Evolutionary conservation across 1,140 invertebrate genomes (phyloP), one percentile per base, ranked within the genome.

Genomic region (Cydia pomonella): DNA sequence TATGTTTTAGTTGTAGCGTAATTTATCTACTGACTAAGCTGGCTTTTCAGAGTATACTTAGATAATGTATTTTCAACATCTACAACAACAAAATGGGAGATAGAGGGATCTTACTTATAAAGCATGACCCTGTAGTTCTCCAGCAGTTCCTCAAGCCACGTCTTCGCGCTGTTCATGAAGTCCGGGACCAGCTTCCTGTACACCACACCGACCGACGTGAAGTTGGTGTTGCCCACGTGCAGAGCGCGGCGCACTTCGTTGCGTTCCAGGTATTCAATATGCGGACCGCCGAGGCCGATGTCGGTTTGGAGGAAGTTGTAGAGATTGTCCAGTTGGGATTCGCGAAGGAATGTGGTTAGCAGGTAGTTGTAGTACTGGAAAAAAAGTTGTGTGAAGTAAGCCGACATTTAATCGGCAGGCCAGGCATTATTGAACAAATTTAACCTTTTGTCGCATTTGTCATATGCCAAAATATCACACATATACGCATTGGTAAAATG

Each of bases 121-220:
- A 90, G 81, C 91, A 93, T 91, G 47, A 97, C 95, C 85, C 93
- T 95, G 81, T 97, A 97, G 76, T 95, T 87, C 62, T 93, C 90
- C 13, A 93, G 62, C 1, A 98, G 83, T 75, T 95, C 94, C 73
- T 95, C 93, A 1, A 98, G 87, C 94, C 95, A 95, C n/a, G 94
- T 94, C 81, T 96, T 96, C 9, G 96, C 94, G 7, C 96, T 97
- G 73, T 96, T 94, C 95, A 97, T 96, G 16, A 98, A 94, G 90
- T 98, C 97, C 2, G 93, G 92, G 21, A 95, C 93, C 1, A 98
- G 87, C 84, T 96, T 94, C 47, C 92, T 86, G 83, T 97, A 95
- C 12, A 97, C 96, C 3, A 90, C 89, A 6, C 88, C 88, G 63
- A 93, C 91, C 2, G 89, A 90, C 13, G 82, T 93, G 80, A 94